Evolutionary conservation across 2,888 invertebrate species (phyloP).

Genomic region (Carterocephalus palaemon): DNA sequence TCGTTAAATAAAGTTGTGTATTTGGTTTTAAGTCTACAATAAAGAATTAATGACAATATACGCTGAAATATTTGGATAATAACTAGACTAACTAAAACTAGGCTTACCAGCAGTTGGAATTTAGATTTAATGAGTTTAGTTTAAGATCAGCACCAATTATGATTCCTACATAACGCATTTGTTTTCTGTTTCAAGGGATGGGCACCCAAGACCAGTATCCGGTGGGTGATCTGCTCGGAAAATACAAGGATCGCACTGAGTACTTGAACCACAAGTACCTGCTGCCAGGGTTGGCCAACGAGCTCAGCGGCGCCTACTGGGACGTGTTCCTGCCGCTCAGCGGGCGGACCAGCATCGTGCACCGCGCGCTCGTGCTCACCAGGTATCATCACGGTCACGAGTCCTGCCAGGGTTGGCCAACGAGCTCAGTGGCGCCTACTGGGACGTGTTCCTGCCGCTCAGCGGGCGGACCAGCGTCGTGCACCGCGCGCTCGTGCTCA

Average conservation of each 20-base stretch:
- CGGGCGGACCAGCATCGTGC: conserved; percentile 87
- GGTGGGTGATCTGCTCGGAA: conserved; percentile 93
- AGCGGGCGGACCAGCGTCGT: conserved; percentile 88
- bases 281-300: conserved; percentile 83
- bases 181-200: conserved; percentile 66
- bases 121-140: no score
- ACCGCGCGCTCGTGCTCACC: conserved; percentile 88
- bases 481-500: conserved; percentile 88
- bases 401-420: conserved; percentile 83
- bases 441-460: conserved; percentile 92
- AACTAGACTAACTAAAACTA: no score
- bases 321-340: conserved; percentile 91
- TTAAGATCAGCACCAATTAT: no score
- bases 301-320: conserved; percentile 87
- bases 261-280: conserved; percentile 83
- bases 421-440: conserved; percentile 86
- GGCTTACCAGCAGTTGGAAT: no score
- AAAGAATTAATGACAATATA: no score
- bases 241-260: conserved; percentile 86
- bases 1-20: no score
- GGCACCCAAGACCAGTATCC: conserved; percentile 95
- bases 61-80: no score
- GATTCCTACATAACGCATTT: no score
- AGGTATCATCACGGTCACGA: no score
- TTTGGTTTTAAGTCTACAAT: no score